Evolutionary conservation across 2,113 vertebrate species (phyloP), one percentile per base, ranked within the genome.

Genomic region (Cottus gobio): DNA sequence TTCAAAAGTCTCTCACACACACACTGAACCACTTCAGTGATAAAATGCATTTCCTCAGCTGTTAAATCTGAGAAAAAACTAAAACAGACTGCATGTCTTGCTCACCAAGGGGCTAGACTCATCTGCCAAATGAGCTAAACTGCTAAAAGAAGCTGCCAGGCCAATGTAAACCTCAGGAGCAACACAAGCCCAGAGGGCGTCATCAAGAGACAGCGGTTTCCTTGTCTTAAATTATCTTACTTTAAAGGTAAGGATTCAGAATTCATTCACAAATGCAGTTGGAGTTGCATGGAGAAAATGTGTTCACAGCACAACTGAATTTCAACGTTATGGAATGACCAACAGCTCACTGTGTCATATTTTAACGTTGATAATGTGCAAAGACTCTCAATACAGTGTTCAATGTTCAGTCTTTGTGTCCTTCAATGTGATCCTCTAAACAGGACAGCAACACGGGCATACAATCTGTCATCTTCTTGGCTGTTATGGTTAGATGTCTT

Each of bases 11-110:
- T 50, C 37, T 60, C 48, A 79, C 68, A 75, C 69, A 81, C 69
- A 89, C 37, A 64, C 31, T 18, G 13, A 72, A 61, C 64, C 16
- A 61, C 56, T 48, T n/a, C 71, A 30, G 30, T 62, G 44, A 73
- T 56, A 62, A 70, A 20, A 83, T 75, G 67, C 66, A 57, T 64
- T 77, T 90, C 39, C 58, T 44, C 75, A 84, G 80, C 66, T 85
- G 76, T 50, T 83, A 11, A 81, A 85, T 54, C 52, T 86, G 61
- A 75, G 67, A 76, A 83, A 79, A 76, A 54, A 67, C 68, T n/a
- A n/a, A n/a, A 89, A 87, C 77, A 71, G 83, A 75, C 79, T 61
- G 22, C 36, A 71, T 79, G 56, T 72, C 36, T 68, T 64, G 68
- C 12, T 73, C 83, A 60, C 87, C 73, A 74, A 71, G 77, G 66